Evolutionary conservation across 2,797 vertebrate genomes (phyloP).

Genomic region (Spondyliosoma cantharus): DNA sequence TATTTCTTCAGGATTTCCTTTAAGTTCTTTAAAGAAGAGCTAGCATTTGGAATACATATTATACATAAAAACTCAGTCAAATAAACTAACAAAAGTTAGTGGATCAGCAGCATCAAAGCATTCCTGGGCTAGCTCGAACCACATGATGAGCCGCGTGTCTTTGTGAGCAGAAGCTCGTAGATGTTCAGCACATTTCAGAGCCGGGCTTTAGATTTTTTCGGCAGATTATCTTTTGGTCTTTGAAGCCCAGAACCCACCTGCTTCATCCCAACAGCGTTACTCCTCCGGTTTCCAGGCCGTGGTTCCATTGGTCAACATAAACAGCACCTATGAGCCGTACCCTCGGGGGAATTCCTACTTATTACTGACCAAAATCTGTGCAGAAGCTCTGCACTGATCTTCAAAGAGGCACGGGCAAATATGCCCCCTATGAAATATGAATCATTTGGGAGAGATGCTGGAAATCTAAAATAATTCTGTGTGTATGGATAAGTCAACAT

Average conservation of each 20-base stretch:
- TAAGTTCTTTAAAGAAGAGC: slow-evolving; percentile 82
- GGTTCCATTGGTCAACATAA: slow-evolving; percentile 82
- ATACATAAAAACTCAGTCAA: slow-evolving; percentile 85
- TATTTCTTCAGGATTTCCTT: slow-evolving; percentile 84
- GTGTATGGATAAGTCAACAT: slow-evolving; percentile 58
- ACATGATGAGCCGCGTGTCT: slow-evolving; percentile 81
- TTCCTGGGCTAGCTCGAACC: slow-evolving; percentile 77
- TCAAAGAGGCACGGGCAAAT: slow-evolving; percentile 74
- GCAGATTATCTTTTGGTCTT: slow-evolving; percentile 85
- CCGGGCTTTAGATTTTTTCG: slow-evolving; percentile 79
- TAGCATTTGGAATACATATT: slow-evolving; percentile 83
- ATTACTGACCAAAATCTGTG: slow-evolving; percentile 78
- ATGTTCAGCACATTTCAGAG: slow-evolving; percentile 85
- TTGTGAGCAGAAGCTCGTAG: slow-evolving; percentile 82
- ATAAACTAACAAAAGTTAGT: slow-evolving; percentile 85
- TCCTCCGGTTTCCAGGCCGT: slow-evolving; percentile 73
- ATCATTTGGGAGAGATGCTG: slow-evolving; percentile 67
- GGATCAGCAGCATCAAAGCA: slow-evolving; percentile 85
- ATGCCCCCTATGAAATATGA: slow-evolving; percentile 73
- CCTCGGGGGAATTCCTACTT: slow-evolving; percentile 79
- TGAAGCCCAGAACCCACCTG: slow-evolving; percentile 86
- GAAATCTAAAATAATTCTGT: slow-evolving; percentile 70
- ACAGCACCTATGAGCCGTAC: slow-evolving; percentile 78
- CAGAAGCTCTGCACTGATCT: slow-evolving; percentile 76
- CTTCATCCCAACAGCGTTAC: slow-evolving; percentile 75